These are phyloP conservation scores for Leucosticte australis DNA, from an alignment of 2,113 vertebrate genomes.

Conservation along the genomic window DNA sequence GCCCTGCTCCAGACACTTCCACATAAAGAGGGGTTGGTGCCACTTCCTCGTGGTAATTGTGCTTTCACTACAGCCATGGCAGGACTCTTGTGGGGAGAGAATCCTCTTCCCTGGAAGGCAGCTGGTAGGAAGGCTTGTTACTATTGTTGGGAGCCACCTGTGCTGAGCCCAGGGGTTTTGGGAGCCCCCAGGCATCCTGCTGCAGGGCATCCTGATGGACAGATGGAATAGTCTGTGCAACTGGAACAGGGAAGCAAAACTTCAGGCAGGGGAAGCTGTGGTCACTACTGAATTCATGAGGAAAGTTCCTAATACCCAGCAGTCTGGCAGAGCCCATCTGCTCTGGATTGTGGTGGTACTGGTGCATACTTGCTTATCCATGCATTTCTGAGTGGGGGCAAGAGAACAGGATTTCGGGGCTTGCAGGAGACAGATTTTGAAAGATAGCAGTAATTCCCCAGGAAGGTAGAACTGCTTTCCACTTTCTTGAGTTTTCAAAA, in stretches of 20 bases:
- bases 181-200: not conserved
- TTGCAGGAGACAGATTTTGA: not conserved
- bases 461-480: not conserved
- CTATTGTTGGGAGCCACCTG: not conserved
- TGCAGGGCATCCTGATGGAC: not conserved
- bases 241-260: not conserved
- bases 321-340: not conserved
- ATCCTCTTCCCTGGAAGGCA: not conserved
- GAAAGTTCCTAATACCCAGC: not conserved
- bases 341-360: not conserved
- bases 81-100: not conserved
- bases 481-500: not conserved
- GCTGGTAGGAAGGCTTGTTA: not conserved
- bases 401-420: not conserved
- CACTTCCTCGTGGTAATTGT: not conserved
- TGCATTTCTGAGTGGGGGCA: not conserved
- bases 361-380: not conserved
- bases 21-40: not conserved
- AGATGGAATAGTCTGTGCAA: accelerated
- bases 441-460: not conserved
- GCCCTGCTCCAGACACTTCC: not conserved
- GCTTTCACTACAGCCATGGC: not conserved
- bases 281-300: not conserved
- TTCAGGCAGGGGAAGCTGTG: not conserved
- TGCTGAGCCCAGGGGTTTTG: not conserved